Evolutionary conservation across 2,113 vertebrate genomes (phyloP).

Genomic region (Eurystomus gularis): DNA sequence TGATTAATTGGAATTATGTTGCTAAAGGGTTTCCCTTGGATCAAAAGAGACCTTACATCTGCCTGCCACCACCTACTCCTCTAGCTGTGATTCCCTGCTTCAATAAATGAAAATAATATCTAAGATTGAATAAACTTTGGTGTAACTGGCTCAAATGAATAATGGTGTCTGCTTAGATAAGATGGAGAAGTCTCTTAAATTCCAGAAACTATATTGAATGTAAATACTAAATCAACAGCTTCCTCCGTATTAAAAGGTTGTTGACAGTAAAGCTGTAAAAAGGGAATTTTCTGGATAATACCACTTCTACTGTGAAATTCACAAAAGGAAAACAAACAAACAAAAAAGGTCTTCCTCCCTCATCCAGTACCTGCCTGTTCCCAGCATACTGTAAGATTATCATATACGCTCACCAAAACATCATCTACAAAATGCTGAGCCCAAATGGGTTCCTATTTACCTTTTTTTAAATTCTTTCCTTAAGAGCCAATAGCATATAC

Average conservation of each 20-base stretch:
- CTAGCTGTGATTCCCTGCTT: neutral
- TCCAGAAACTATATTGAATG: neutral
- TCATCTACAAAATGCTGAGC: neutral
- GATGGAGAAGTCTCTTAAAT: neutral
- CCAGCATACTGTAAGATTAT: neutral
- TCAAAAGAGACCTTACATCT: neutral
- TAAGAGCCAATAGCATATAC: neutral
- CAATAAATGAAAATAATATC: neutral
- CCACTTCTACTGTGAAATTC: neutral
- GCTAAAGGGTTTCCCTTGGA: neutral
- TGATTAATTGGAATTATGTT: neutral
- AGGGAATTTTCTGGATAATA: neutral
- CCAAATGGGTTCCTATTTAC: neutral
- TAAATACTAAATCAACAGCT: neutral
- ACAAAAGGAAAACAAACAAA: neutral
- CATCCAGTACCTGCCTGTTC: neutral
- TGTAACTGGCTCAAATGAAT: neutral
- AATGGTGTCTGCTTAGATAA: neutral
- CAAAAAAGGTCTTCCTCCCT: neutral
- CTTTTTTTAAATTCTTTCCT: neutral
- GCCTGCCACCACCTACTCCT: neutral
- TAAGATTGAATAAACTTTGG: neutral
- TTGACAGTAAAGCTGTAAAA: neutral
- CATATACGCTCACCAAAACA: neutral
- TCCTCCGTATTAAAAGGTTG: neutral